Evolutionary conservation across 2,113 vertebrate species (phyloP).

Genomic region (Syrrhaptes paradoxus): DNA sequence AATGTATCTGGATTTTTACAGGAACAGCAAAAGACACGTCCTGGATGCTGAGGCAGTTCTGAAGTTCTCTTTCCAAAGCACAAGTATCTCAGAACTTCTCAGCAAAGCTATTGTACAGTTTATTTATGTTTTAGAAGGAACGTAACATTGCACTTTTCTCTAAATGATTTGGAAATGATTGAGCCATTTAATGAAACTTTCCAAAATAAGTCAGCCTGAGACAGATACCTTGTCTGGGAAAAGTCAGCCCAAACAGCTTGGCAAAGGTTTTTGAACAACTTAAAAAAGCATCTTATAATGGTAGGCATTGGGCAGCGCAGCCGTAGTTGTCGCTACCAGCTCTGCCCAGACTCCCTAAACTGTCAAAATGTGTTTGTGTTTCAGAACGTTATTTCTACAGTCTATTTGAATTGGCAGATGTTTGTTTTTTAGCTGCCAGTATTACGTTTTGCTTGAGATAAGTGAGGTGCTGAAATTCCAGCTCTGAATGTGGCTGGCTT

Average conservation of each 20-base stretch:
- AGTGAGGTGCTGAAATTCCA: slow-evolving; percentile 59
- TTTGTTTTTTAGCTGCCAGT: slow-evolving; percentile 64
- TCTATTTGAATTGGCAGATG: slow-evolving; percentile 54
- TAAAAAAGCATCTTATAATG: not conserved
- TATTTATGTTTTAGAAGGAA: not conserved
- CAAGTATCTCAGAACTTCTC: not conserved
- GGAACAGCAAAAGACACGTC: not conserved
- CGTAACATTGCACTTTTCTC: not conserved
- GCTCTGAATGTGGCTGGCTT: not conserved
- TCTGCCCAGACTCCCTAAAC: slow-evolving; percentile 30
- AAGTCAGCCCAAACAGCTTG: slow-evolving; percentile 17
- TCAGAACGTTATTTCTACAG: slow-evolving; percentile 46
- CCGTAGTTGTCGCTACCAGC: not conserved
- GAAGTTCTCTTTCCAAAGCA: not conserved
- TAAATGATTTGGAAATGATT: slow-evolving; percentile 8
- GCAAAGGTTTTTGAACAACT: slow-evolving; percentile 12
- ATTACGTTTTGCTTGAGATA: slow-evolving; percentile 44
- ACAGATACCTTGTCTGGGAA: slow-evolving; percentile 39
- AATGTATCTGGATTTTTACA: not conserved
- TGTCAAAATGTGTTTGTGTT: slow-evolving; percentile 60
- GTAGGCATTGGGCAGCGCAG: not conserved
- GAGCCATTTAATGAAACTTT: slow-evolving; percentile 8
- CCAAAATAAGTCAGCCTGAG: slow-evolving; percentile 35
- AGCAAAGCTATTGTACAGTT: not conserved
- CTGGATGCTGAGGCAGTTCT: not conserved